Evolutionary conservation across 2,888 invertebrate genomes (phyloP).

Genomic region (Pecten maximus): DNA sequence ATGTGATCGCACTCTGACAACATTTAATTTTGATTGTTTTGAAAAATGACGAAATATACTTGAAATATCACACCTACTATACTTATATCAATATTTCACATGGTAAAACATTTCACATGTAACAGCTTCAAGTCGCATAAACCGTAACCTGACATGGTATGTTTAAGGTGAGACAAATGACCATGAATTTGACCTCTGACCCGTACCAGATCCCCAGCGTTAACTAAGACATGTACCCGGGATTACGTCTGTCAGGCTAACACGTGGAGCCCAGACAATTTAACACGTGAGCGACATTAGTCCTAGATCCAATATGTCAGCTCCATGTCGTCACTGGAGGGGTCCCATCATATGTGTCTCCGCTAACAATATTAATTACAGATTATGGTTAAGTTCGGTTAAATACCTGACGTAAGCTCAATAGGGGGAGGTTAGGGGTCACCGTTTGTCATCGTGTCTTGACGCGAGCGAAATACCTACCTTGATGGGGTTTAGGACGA

Average conservation of each 20-base stretch:
- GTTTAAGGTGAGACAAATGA: neutral
- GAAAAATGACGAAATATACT: neutral
- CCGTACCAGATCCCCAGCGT: neutral
- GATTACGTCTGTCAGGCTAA: neutral
- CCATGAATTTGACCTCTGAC: neutral
- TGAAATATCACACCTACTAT: neutral
- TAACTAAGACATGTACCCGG: neutral
- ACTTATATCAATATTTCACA: neutral
- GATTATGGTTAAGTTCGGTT: slow-evolving; percentile 31
- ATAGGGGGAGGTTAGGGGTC: neutral
- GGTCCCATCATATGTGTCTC: slow-evolving; percentile 5
- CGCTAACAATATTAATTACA: neutral
- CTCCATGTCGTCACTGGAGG: neutral
- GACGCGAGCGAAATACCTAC: neutral
- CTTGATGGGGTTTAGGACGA: neutral
- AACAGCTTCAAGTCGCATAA: neutral
- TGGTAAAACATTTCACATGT: neutral
- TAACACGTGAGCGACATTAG: slow-evolving; percentile 25
- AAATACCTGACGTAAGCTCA: slow-evolving; percentile 2
- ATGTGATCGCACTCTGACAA: neutral
- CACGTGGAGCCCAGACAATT: neutral
- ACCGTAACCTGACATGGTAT: neutral
- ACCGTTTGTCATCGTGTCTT: neutral
- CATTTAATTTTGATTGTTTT: neutral
- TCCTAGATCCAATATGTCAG: neutral